A percentile compares a stretch with the other conserved stretches of the same genome.
phyloP scores from a whole-genome alignment of 2,888 invertebrate species.

The Andrena camellia region DNA sequence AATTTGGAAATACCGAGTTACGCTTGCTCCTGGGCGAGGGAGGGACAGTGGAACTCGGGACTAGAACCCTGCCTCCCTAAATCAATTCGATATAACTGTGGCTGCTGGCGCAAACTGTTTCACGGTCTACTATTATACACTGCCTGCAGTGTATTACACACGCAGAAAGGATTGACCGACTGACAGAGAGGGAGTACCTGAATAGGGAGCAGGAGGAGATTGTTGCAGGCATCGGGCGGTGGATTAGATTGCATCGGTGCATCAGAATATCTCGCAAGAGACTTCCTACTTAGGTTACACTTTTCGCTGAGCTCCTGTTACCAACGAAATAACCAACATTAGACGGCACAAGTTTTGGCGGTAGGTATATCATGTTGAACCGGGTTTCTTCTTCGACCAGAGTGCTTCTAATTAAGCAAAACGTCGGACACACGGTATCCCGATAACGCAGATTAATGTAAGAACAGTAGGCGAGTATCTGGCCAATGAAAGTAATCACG shows the following conservation, averaged over 20 bases:
- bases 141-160: not conserved
- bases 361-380: slow-evolving; percentile 24
- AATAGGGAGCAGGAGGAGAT: too few species aligned
- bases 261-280: not conserved
- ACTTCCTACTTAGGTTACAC: too few species aligned
- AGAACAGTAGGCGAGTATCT: slow-evolving; percentile 36
- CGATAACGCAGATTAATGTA: slow-evolving; percentile 45
- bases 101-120: slow-evolving; percentile 23
- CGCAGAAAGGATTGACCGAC: not conserved
- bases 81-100: slow-evolving; percentile 47
- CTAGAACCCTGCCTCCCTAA: slow-evolving; percentile 17
- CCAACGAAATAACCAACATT: not conserved
- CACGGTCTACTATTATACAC: not conserved
- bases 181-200: not conserved
- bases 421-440: slow-evolving; percentile 20
- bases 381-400: slow-evolving; percentile 6
- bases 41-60: not conserved
- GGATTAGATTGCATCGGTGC: not conserved
- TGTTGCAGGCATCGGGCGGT: too few species aligned
- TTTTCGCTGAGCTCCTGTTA: not conserved
- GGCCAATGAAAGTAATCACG: slow-evolving; percentile 45
- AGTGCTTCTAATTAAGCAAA: slow-evolving; percentile 46
- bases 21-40: not conserved
- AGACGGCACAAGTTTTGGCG: not conserved
- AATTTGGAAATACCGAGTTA: slow-evolving; percentile 62